Evolutionary conservation across 2,797 vertebrate species (phyloP).

Genomic region (Rhinophrynus dorsalis): DNA sequence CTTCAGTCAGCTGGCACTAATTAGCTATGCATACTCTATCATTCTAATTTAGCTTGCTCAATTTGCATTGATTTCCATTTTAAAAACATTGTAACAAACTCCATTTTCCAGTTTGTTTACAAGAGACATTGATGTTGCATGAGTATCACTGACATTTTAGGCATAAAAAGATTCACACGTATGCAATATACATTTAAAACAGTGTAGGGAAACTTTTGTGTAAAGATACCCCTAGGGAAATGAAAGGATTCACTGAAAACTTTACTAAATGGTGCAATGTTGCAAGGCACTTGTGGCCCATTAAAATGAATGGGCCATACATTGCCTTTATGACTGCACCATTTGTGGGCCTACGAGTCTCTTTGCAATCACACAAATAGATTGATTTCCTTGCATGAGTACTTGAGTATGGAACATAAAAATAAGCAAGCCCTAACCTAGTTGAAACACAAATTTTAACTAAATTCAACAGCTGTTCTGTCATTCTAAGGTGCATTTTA

Average conservation of each 20-base stretch:
- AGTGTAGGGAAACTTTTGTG: not conserved
- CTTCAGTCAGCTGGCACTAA: too few species aligned
- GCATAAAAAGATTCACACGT: too few species aligned
- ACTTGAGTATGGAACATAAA: not conserved
- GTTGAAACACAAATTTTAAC: not conserved
- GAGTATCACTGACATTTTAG: too few species aligned
- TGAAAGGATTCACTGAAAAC: not conserved
- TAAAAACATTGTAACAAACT: too few species aligned
- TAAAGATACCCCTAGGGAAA: constrained; percentile 2
- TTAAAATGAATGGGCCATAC: not conserved
- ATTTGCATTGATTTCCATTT: too few species aligned
- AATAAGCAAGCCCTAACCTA: not conserved
- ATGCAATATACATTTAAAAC: not conserved
- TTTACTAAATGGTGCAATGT: not conserved
- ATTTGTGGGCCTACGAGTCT: not conserved
- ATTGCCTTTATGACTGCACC: not conserved
- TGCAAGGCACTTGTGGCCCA: not conserved
- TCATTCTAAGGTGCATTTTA: too few species aligned
- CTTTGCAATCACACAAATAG: not conserved
- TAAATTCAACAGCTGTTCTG: not conserved
- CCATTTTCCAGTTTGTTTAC: too few species aligned
- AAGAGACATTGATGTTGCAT: too few species aligned
- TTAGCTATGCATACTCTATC: too few species aligned
- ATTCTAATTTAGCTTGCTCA: too few species aligned
- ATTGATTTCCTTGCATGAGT: not conserved